Evolutionary conservation across 2,888 invertebrate species (phyloP).

Genomic region (Cosmopolites sordidus): DNA sequence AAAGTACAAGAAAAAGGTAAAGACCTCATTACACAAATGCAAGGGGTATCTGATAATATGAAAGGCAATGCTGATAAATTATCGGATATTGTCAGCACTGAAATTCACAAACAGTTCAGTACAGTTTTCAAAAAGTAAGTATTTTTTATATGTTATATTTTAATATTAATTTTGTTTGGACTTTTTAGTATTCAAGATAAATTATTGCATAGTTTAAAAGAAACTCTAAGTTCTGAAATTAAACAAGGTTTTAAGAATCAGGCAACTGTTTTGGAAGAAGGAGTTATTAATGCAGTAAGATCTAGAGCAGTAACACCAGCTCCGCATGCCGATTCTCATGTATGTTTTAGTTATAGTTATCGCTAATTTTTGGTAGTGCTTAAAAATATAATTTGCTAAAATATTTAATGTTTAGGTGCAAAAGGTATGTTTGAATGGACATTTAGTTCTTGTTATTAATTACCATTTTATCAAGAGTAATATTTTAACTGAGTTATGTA

Average conservation of each 20-base stretch:
- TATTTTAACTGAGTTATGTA: no score
- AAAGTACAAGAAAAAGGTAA: slow-evolving; percentile 47
- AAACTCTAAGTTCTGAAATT: slow-evolving; percentile 48
- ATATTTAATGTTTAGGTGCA: no score
- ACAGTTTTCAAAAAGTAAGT: slow-evolving; percentile 43
- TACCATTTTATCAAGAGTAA: no score
- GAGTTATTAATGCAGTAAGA: slow-evolving; percentile 57
- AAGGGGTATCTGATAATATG: slow-evolving; percentile 45
- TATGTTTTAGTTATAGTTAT: slow-evolving; percentile 35
- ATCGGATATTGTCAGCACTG: slow-evolving; percentile 37
- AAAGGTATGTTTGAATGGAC: no score
- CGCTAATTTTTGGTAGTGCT: background rate
- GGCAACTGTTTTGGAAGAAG: slow-evolving; percentile 56
- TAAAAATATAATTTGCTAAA: background rate
- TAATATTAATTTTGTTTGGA: background rate
- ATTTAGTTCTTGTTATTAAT: no score
- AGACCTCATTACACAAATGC: slow-evolving; percentile 47
- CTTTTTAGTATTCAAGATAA: slow-evolving; percentile 46
- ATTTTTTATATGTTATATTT: background rate
- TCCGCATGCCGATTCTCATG: slow-evolving; percentile 55
- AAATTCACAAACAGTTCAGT: slow-evolving; percentile 45
- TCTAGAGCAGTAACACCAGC: slow-evolving; percentile 74
- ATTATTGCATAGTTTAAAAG: slow-evolving; percentile 43
- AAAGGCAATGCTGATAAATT: slow-evolving; percentile 44
- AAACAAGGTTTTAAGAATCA: slow-evolving; percentile 56